Evolutionary conservation across 2,888 invertebrate species (phyloP).

Genomic region (Cephus runcator): DNA sequence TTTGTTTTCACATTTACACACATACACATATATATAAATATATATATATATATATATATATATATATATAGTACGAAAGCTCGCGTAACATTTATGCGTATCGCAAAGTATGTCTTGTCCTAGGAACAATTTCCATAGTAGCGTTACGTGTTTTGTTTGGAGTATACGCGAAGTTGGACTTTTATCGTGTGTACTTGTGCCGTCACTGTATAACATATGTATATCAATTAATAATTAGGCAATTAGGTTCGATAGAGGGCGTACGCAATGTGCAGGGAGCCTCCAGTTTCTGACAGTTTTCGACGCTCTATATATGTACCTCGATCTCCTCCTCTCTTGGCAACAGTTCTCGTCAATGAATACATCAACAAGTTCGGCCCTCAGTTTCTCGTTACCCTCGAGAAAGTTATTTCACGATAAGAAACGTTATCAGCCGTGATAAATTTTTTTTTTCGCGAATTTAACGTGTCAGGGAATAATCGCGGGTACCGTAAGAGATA

Average conservation of each 20-base stretch:
- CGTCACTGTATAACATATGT: background rate
- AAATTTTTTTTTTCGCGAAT: background rate
- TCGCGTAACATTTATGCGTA: background rate
- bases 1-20: too few relatives aligned
- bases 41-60: too few relatives aligned
- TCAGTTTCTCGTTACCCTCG: background rate
- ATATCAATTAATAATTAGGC: background rate
- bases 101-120: background rate
- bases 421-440: background rate
- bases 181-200: background rate
- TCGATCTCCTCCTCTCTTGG: background rate
- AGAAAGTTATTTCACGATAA: background rate
- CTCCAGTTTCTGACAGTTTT: slow-evolving; percentile 45
- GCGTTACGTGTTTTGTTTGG: background rate
- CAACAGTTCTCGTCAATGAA: background rate
- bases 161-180: background rate
- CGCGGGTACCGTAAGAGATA: background rate
- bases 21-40: background rate
- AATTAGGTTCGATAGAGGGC: slow-evolving; percentile 41
- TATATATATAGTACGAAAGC: background rate
- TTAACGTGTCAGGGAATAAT: background rate
- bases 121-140: background rate
- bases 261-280: slow-evolving; percentile 55
- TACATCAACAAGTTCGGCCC: background rate
- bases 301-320: background rate